Percentiles rank a stretch among this genome's conserved stretches.
Evolutionary conservation across 2,888 invertebrate genomes (phyloP).

Genomic region (Linyphia triangularis): DNA sequence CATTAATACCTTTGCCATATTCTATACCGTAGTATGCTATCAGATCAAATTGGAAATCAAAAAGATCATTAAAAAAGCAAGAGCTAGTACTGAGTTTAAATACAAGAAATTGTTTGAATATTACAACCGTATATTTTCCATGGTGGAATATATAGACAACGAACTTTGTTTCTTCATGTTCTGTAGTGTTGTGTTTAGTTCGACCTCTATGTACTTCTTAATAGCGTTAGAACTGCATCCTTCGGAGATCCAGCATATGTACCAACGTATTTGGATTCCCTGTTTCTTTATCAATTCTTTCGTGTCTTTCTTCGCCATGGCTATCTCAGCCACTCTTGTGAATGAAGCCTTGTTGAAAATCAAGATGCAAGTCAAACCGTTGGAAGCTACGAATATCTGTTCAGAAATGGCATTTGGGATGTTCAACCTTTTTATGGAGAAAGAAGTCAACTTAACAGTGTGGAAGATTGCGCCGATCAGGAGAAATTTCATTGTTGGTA

Average conservation of each 20-base stretch:
- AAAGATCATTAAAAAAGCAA: too few relatives aligned
- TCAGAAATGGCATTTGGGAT: neutral
- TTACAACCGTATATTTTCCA: neutral
- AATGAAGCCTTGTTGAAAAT: neutral
- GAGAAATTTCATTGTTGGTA: neutral
- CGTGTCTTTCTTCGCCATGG: neutral
- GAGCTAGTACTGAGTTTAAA: too few relatives aligned
- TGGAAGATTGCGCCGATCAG: slow-evolving; percentile 8
- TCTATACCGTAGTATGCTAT: too few relatives aligned
- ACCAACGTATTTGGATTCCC: neutral
- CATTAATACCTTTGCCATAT: too few relatives aligned
- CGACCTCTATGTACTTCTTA: neutral
- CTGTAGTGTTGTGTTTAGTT: neutral
- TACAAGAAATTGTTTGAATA: neutral
- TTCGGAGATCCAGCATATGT: neutral
- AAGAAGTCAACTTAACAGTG: neutral
- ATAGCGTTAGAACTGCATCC: neutral
- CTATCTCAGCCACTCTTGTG: neutral
- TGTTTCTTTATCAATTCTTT: neutral
- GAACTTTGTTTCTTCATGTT: neutral
- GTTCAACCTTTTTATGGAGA: neutral
- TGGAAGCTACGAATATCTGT: neutral
- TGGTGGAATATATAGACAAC: neutral
- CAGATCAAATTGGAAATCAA: too few relatives aligned
- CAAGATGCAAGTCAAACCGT: neutral